Base-by-base conservation (phyloP, 2,888 invertebrate genomes). In the Trachelus stipa region DNA sequence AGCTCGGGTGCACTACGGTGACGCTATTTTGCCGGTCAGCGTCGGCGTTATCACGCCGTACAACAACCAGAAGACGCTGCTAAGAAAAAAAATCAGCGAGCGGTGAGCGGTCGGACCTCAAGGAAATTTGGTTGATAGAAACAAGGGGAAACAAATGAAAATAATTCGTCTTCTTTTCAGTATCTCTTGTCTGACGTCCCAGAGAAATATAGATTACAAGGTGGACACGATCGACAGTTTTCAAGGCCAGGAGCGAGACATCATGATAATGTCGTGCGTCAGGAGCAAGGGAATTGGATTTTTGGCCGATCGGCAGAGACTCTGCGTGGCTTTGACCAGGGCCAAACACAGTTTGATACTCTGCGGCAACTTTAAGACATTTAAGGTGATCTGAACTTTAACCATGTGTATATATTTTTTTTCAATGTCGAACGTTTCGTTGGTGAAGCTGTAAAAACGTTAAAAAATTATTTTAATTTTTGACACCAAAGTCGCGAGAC, bases 251-350 rank as follows among this genome's bases (percentile, higher is more conserved):
- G 96, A 97, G 92, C 94, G 95, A 79, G 96, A 97, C 91, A 93
- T 97, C 76, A 94, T 97, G 79, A 93, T 97, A 79, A 93, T 97
- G 80, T 96, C 97, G 1, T 95, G 96, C 92, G 97, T 96, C 3
- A 93, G 97, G 80, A 94, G 95, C 73, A 93, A 92, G 34, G 94
- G 94, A 34, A 93, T 96, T 77, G 96, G 96, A 84, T 97, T 97
- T 92, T 92, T 97, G 73, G 92, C 93, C 0, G 95, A 95, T 90
- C 92, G 93, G 33, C 95, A 96, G 85, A 93, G 97, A 80, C 92
- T 97, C 87, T 97, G 97, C 92, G 97, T 97, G 12, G 95, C 97
- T 82, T 92, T 97, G 23, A 97, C 97, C 0, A 93, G 97, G 84
- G 96, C 97, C 0, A 93, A 92, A 76, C 94, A 94, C 87, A 94